Evolutionary conservation across 2,113 vertebrate species (phyloP).

Genomic region (Xenus cinereus): DNA sequence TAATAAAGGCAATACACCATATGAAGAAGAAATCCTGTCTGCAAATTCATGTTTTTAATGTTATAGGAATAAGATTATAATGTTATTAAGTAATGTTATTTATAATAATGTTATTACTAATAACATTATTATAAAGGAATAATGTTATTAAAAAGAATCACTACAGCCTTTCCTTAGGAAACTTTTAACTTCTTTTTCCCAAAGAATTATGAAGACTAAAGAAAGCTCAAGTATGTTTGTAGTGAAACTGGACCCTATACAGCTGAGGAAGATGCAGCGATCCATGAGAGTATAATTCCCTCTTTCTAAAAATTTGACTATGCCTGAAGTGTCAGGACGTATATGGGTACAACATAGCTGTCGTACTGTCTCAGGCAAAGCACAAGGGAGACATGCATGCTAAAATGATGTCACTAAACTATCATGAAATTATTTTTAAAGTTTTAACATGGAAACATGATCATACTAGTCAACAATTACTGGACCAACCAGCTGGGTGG

Average conservation of each 20-base stretch:
- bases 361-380: neutral
- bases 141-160: neutral
- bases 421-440: slow-evolving; percentile 42
- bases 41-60: neutral
- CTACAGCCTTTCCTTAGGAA: neutral
- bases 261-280: neutral
- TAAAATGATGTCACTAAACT: slow-evolving; percentile 48
- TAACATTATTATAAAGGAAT: no score
- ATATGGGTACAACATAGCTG: neutral
- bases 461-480: neutral
- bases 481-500: neutral
- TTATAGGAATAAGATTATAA: no score
- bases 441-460: neutral
- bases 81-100: no score
- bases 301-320: neutral
- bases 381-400: neutral
- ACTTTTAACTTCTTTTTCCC: neutral
- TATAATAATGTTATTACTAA: no score
- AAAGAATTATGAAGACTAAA: neutral
- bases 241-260: neutral
- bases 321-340: neutral
- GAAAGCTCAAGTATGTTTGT: neutral
- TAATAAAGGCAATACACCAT: neutral
- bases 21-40: neutral
- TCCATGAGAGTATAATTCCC: neutral